Evolutionary conservation across 2,797 vertebrate genomes (phyloP).

Genomic region (Danio tinwini): DNA sequence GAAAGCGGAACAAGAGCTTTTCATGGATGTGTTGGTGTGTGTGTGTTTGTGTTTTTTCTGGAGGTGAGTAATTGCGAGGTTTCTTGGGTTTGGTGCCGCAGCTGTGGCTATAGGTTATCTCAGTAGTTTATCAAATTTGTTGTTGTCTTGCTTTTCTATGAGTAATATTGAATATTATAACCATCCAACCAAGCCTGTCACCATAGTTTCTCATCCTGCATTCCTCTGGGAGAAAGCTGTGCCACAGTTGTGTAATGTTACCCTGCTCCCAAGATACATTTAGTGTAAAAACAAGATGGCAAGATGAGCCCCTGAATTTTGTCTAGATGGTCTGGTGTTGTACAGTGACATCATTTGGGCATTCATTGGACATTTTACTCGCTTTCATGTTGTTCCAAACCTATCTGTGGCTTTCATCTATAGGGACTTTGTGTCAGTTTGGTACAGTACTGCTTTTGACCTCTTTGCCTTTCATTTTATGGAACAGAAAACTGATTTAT

Average conservation of each 20-base stretch:
- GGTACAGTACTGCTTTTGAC: too few species aligned
- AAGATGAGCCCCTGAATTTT: constrained; percentile 5
- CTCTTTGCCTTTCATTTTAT: too few species aligned
- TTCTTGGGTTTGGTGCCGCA: background rate
- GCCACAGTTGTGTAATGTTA: constrained; percentile 11
- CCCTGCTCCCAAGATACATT: constrained; percentile 22
- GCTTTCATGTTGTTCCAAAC: background rate
- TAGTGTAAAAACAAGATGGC: constrained; percentile 4
- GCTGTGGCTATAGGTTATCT: constrained; percentile 27
- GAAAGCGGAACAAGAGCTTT: constrained; percentile 1
- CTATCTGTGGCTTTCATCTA: background rate
- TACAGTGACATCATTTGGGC: constrained; percentile 58
- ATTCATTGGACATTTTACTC: background rate
- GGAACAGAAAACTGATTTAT: too few species aligned
- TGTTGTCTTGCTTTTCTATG: constrained; percentile 25
- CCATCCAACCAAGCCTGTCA: constrained; percentile 15
- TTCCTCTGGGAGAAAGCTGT: constrained; percentile 26
- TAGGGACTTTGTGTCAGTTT: too few species aligned
- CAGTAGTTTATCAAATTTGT: background rate
- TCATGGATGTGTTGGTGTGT: constrained; percentile 19
- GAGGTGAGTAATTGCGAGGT: constrained; percentile 15
- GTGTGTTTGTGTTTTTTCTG: background rate
- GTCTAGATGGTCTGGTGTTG: constrained; percentile 41
- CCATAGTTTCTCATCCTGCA: constrained; percentile 49
- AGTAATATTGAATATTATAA: constrained; percentile 5